Evolutionary conservation across 2,113 vertebrate genomes (phyloP).

Genomic region (Vidua chalybeata): DNA sequence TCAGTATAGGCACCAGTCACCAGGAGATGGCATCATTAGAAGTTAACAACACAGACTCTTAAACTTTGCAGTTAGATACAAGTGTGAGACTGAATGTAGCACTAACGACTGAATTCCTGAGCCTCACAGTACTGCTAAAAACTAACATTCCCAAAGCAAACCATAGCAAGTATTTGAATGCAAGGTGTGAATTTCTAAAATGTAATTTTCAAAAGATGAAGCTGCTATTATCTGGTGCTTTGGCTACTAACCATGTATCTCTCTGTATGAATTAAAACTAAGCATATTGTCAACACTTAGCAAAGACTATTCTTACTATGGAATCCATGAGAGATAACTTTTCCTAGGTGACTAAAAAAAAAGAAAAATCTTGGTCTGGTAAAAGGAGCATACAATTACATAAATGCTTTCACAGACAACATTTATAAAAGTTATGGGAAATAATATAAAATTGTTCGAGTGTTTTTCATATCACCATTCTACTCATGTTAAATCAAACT

Average conservation of each 20-base stretch:
- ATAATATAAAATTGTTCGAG: not conserved
- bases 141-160: not conserved
- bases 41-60: not conserved
- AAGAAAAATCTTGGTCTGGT: not conserved
- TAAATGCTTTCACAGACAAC: not conserved
- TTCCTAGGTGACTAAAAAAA: not conserved
- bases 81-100: not conserved
- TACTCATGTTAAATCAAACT: not conserved
- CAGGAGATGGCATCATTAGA: conserved; percentile 49
- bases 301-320: not conserved
- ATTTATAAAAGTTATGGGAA: not conserved
- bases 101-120: not conserved
- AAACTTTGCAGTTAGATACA: not conserved
- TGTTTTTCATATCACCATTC: not conserved
- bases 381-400: not conserved
- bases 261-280: not conserved
- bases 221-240: not conserved
- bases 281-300: not conserved
- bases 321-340: not conserved
- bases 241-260: not conserved
- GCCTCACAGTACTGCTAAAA: not conserved
- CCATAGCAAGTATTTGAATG: not conserved
- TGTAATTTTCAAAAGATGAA: not conserved
- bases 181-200: not conserved
- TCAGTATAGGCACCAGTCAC: not conserved